Evolutionary conservation across 2,888 invertebrate species (phyloP).

Genomic region (Polydesmus complanatus): DNA sequence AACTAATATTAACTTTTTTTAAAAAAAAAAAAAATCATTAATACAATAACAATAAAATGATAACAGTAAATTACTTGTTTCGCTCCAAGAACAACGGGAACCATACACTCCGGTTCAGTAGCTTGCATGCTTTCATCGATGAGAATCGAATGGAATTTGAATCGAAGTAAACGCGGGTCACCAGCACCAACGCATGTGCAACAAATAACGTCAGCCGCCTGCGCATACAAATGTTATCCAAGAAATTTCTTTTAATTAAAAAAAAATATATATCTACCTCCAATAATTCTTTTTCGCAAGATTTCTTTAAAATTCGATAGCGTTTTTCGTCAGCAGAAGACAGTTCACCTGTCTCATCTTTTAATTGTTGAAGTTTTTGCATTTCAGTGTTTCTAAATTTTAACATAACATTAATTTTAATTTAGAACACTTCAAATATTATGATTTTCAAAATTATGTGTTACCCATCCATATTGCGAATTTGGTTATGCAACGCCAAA

Average conservation of each 20-base stretch:
- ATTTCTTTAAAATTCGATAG: slow-evolving; percentile 75
- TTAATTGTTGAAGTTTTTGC: slow-evolving; percentile 85
- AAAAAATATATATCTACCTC: slow-evolving; percentile 42
- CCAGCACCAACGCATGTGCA: slow-evolving; percentile 99
- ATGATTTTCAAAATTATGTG: slow-evolving; percentile 18
- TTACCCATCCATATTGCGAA: slow-evolving; percentile 75
- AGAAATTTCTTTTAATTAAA: too few species aligned
- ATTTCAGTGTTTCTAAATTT: slow-evolving; percentile 59
- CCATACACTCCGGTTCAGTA: slow-evolving; percentile 97
- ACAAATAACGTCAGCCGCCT: slow-evolving; percentile 94
- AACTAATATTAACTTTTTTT: slow-evolving; percentile 76
- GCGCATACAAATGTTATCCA: too few species aligned
- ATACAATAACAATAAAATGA: background rate
- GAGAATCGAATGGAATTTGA: slow-evolving; percentile 89
- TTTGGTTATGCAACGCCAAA: slow-evolving; percentile 91
- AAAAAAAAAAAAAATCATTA: background rate
- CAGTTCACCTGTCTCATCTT: slow-evolving; percentile 96
- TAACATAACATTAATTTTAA: background rate
- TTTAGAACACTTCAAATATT: background rate
- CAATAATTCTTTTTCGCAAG: slow-evolving; percentile 74
- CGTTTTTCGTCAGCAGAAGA: slow-evolving; percentile 90
- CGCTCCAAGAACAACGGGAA: slow-evolving; percentile 93
- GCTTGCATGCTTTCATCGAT: slow-evolving; percentile 97
- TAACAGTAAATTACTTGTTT: slow-evolving; percentile 47
- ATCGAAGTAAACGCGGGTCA: slow-evolving; percentile 77